Evolutionary conservation across 1,140 invertebrate genomes (phyloP).

Genomic region (Drusus annulatus): DNA sequence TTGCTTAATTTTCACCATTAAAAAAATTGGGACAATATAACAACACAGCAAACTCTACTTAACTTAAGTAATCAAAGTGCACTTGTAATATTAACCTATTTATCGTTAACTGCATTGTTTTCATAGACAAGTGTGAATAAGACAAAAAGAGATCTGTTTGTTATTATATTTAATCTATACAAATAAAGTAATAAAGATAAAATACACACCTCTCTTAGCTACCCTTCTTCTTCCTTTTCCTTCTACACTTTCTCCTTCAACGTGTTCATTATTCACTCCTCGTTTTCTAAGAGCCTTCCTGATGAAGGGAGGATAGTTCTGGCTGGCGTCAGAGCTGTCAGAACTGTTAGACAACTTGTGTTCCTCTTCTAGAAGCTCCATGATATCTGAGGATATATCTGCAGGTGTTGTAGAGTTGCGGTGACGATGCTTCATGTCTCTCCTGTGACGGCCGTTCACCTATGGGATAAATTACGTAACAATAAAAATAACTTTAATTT

Average conservation of each 20-base stretch:
- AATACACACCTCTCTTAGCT: constrained; percentile 44
- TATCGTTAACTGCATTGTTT: too few species aligned
- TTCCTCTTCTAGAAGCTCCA: constrained; percentile 48
- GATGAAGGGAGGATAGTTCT: constrained; percentile 58
- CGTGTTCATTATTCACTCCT: constrained; percentile 50
- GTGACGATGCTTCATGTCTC: constrained; percentile 61
- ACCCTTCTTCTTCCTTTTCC: constrained; percentile 69
- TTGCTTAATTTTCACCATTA: too few species aligned
- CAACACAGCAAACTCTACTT: too few species aligned
- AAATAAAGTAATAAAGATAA: background rate
- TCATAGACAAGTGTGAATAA: too few species aligned
- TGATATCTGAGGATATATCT: constrained; percentile 49
- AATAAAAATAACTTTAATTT: too few species aligned
- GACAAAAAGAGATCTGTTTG: too few species aligned
- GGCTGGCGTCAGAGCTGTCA: constrained; percentile 51
- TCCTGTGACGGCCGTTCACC: constrained; percentile 66
- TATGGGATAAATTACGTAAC: constrained; percentile 34
- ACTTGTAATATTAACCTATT: too few species aligned
- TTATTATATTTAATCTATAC: too few species aligned
- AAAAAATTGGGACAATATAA: too few species aligned
- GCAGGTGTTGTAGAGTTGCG: constrained; percentile 41
- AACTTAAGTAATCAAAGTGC: too few species aligned
- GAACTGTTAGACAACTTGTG: constrained; percentile 51
- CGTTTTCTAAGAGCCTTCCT: constrained; percentile 53
- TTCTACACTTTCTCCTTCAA: constrained; percentile 68